Conservation (phyloP, 2,113 vertebrate genomes). For the Trematocara zebra region DNA sequence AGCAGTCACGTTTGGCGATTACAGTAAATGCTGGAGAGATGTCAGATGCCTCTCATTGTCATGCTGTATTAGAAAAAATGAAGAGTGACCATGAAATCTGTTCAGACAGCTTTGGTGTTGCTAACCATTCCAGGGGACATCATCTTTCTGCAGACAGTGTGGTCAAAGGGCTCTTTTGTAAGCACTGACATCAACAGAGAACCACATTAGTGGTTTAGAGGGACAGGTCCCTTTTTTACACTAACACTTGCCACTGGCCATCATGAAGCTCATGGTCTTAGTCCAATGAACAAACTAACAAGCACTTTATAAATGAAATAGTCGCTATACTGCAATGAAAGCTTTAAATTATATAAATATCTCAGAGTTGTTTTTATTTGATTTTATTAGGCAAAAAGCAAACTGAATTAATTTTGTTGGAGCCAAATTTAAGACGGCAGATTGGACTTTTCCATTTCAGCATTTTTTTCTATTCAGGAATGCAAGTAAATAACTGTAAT, state of each 20-base stretch:
- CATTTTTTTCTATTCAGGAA: background rate
- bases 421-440: background rate
- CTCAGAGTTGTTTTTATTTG: background rate
- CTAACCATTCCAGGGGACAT: constrained; percentile 56
- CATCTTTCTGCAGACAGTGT: constrained; percentile 5
- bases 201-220: constrained; percentile 19
- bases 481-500: background rate
- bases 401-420: background rate
- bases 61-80: constrained; percentile 31
- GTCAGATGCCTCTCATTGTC: constrained; percentile 52
- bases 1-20: constrained; percentile 39
- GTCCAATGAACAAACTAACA: background rate
- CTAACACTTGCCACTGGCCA: constrained; percentile 18
- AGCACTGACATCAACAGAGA: constrained; percentile 32
- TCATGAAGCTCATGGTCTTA: background rate
- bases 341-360: background rate
- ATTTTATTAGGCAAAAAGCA: background rate
- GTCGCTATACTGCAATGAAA: background rate
- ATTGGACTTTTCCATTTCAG: background rate
- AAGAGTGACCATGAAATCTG: constrained; percentile 47
- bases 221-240: constrained; percentile 20
- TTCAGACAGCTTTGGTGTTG: constrained; percentile 61
- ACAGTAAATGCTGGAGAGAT: constrained; percentile 36
- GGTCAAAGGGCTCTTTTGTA: constrained; percentile 25
- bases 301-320: background rate